Base-by-base conservation (phyloP, 2,797 vertebrate genomes). In the Chaunax sp. region DNA sequence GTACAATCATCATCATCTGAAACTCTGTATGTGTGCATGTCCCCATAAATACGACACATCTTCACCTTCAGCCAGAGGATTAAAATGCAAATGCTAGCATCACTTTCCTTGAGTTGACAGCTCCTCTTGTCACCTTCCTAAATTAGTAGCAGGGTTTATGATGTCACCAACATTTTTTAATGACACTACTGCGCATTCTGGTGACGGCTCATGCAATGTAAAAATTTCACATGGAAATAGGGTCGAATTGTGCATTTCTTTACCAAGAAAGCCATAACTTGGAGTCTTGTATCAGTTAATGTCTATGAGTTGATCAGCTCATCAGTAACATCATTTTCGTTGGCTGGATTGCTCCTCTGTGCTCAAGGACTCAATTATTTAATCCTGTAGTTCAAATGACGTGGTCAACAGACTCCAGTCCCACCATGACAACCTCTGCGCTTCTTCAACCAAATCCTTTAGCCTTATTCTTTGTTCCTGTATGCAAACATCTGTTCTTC, bases 371-470 rank as follows among this genome's bases (percentile, higher is more conserved):
- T 2, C 14, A 18, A 4, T 30, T 5, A 38, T 38, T 20, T 11
- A 2, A 11, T 30, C 30, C 20, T 45, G 28, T 6, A 22, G 12
- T 30, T 38, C 6, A 41, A 44, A 58, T 45, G n/a, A 43, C 40
- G 54, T 76, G 18, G 20, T 53, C 16, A 54, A 26, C 22, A 44
- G 15, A 59, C 33, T 41, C 8, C 38, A 35, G 37, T 56, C 47
- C 26, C 9, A 56, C 22, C n/a, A 8, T 28, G 1, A 18, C 37
- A 35, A 49, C 79, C 64, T 75, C 66, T 73, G 26, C 69, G 63
- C 16, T 56, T 72, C 41, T 65, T 19, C 47, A 75, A n/a, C 59
- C 57, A 65, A 60, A 72, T 78, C 25, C 43, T 78, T 69, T 8
- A 40, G 16, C 13, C n/a, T n/a, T 60, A 13, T 3, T 20, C 44